These are phyloP conservation scores for Perizoma flavofasciatum DNA, from an alignment of 2,888 invertebrate genomes.

Conservation along the genomic window DNA sequence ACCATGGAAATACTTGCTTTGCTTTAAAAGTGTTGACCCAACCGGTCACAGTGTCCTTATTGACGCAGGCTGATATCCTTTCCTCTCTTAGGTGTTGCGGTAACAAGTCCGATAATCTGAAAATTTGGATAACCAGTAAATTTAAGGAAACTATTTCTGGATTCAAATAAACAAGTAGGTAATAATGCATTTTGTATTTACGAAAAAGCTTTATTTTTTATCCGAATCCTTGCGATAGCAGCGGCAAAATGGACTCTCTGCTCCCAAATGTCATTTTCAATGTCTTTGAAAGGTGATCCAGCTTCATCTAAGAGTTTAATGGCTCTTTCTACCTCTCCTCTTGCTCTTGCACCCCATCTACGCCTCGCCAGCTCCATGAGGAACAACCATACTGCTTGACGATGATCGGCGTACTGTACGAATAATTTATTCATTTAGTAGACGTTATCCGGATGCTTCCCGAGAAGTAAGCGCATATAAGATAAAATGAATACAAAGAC, in stretches of 20 bases:
- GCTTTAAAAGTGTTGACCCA: constrained; percentile 92
- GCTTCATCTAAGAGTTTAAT: constrained; percentile 54
- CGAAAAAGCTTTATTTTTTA: constrained; percentile 88
- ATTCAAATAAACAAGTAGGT: no score
- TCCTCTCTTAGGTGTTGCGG: constrained; percentile 89
- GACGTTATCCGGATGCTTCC: not conserved
- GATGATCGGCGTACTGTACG: constrained; percentile 56
- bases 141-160: not conserved
- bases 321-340: constrained; percentile 61
- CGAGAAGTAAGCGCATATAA: no score
- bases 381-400: constrained; percentile 85
- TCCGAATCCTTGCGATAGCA: constrained; percentile 89
- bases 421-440: not conserved
- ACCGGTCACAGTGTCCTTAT: constrained; percentile 86
- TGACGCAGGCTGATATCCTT: constrained; percentile 83
- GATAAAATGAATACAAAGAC: not conserved
- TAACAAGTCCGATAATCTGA: constrained; percentile 86
- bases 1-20: constrained; percentile 69
- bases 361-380: constrained; percentile 88
- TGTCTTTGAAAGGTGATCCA: constrained; percentile 72
- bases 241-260: constrained; percentile 89
- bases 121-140: constrained; percentile 11
- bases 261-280: constrained; percentile 86
- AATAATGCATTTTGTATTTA: constrained; percentile 53
- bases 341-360: constrained; percentile 75